phyloP scores from a whole-genome alignment of 2,797 vertebrate species.

The Nyctibius grandis region DNA sequence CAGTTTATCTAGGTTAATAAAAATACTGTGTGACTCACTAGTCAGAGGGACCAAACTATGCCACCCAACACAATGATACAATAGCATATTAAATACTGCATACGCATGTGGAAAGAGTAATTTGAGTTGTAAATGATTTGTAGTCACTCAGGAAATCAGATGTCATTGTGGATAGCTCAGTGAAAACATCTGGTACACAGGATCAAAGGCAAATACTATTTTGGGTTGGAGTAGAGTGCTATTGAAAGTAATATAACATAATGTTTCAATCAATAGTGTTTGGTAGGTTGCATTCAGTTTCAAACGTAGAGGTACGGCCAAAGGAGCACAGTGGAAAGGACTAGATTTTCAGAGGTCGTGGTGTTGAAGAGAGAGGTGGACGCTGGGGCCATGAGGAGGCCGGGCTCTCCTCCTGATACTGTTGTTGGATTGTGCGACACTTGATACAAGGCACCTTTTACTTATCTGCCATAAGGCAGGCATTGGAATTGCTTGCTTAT shows the following conservation, averaged over 20 bases:
- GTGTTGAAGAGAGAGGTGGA: background rate
- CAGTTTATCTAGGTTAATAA: background rate
- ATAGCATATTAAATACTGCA: background rate
- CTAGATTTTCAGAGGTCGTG: background rate
- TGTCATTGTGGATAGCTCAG: background rate
- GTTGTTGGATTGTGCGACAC: background rate
- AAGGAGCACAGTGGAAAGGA: background rate
- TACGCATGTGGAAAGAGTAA: background rate
- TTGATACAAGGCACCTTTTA: background rate
- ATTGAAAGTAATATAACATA: constrained; percentile 14
- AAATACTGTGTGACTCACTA: background rate
- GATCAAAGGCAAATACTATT: constrained; percentile 39
- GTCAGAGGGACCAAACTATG: background rate
- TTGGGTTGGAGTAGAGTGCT: background rate
- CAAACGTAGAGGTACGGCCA: background rate
- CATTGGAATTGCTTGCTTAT: background rate
- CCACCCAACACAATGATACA: background rate
- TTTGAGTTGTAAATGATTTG: constrained; percentile 15
- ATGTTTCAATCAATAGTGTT: constrained; percentile 37
- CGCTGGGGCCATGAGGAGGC: fast-evolving
- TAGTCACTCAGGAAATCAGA: constrained; percentile 24
- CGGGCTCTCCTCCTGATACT: background rate
- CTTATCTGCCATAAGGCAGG: background rate
- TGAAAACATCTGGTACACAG: constrained; percentile 26
- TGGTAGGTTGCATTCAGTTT: background rate